Conservation (phyloP, 2,888 invertebrate species). For the Euproctis similis region DNA sequence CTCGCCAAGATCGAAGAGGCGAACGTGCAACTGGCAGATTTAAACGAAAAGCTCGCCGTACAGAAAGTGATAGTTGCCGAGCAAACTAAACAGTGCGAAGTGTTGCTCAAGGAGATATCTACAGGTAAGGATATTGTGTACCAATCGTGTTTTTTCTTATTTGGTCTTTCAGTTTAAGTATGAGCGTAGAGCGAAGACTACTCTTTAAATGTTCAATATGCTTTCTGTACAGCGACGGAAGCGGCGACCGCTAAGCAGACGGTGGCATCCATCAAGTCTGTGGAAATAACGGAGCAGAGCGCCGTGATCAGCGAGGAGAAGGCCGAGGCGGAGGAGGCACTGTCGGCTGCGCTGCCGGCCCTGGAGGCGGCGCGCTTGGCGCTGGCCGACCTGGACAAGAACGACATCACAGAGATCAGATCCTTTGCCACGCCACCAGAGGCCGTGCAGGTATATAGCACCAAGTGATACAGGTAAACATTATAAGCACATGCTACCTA, state of each 20-base stretch:
- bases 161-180: too few relatives aligned
- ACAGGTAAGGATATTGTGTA: slow-evolving; percentile 63
- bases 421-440: slow-evolving; percentile 94
- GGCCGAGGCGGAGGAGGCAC: slow-evolving; percentile 86
- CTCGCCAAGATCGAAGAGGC: slow-evolving; percentile 92
- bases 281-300: slow-evolving; percentile 88
- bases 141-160: too few relatives aligned
- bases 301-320: slow-evolving; percentile 87
- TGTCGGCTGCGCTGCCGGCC: slow-evolving; percentile 89
- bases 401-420: slow-evolving; percentile 93
- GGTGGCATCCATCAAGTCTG: slow-evolving; percentile 86
- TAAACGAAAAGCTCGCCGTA: slow-evolving; percentile 86
- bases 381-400: slow-evolving; percentile 88
- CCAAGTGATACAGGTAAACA: too few relatives aligned
- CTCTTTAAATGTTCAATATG: background rate
- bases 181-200: too few relatives aligned
- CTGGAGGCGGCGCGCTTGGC: slow-evolving; percentile 88
- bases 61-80: slow-evolving; percentile 89
- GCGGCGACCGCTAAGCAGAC: slow-evolving; percentile 86
- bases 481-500: too few relatives aligned
- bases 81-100: slow-evolving; percentile 88
- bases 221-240: slow-evolving; percentile 76
- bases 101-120: slow-evolving; percentile 84
- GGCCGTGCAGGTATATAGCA: slow-evolving; percentile 84
- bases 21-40: slow-evolving; percentile 84